These are phyloP conservation scores for Bufo gargarizans DNA, from an alignment of 2,113 vertebrate species.

Conservation along the genomic window DNA sequence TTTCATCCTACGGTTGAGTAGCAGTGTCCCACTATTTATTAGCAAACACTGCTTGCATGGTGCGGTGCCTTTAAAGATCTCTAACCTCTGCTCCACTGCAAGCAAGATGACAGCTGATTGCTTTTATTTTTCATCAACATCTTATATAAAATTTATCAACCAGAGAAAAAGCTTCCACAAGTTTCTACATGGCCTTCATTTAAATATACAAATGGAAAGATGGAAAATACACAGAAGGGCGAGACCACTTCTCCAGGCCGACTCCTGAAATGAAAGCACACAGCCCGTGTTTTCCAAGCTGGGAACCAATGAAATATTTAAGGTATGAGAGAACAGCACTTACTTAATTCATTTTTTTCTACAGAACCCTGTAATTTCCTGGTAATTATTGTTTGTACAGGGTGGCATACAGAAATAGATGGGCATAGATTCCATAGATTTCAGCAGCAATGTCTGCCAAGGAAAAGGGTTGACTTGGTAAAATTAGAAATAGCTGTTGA, in stretches of 20 bases:
- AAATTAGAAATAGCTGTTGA: slow-evolving; percentile 53
- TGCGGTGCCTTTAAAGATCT: slow-evolving; percentile 10
- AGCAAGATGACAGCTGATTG: slow-evolving; percentile 25
- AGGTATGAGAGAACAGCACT: slow-evolving; percentile 54
- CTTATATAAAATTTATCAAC: slow-evolving; percentile 39
- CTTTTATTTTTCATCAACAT: slow-evolving; percentile 39
- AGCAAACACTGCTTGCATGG: background rate
- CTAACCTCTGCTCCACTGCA: background rate
- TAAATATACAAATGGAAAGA: slow-evolving; percentile 43
- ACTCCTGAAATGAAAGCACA: slow-evolving; percentile 24
- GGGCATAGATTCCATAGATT: slow-evolving; percentile 48
- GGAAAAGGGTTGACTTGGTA: slow-evolving; percentile 54
- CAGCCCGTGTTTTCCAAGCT: slow-evolving; percentile 44
- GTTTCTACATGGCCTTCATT: slow-evolving; percentile 12
- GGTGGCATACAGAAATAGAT: slow-evolving; percentile 55
- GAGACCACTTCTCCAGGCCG: slow-evolving; percentile 48
- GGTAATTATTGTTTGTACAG: slow-evolving; percentile 58
- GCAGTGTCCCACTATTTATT: background rate
- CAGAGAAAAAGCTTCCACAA: slow-evolving; percentile 8
- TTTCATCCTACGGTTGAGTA: too few relatives aligned
- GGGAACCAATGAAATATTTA: slow-evolving; percentile 55
- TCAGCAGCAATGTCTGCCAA: slow-evolving; percentile 54
- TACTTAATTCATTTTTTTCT: slow-evolving; percentile 44
- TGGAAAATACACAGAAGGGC: slow-evolving; percentile 41
- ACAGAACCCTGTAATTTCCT: slow-evolving; percentile 51